These are phyloP conservation scores for Lampris megalopsis DNA, from an alignment of 2,113 vertebrate species.

Conservation along the genomic window DNA sequence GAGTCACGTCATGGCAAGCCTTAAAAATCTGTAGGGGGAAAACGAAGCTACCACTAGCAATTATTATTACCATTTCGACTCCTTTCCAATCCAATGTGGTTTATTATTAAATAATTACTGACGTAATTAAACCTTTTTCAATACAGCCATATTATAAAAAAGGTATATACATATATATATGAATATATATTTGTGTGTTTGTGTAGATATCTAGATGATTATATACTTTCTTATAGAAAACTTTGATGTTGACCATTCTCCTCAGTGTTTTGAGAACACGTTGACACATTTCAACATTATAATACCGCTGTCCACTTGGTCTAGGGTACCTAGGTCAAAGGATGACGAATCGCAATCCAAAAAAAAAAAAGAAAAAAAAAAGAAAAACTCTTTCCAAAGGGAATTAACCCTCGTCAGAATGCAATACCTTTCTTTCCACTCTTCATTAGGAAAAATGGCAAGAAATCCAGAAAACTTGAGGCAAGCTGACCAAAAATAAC, in stretches of 20 bases:
- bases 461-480: conserved; percentile 67
- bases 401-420: conserved; percentile 73
- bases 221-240: conserved; percentile 89
- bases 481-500: conserved; percentile 81
- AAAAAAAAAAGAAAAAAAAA: conserved; percentile 20
- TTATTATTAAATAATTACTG: conserved; percentile 81
- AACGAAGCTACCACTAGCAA: conserved; percentile 74
- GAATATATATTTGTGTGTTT: conserved; percentile 86
- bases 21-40: conserved; percentile 77
- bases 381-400: conserved; percentile 73
- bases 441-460: conserved; percentile 73
- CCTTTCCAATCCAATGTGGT: conserved; percentile 83
- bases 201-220: conserved; percentile 86
- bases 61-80: conserved; percentile 78
- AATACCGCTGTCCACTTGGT: conserved; percentile 67
- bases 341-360: conserved; percentile 70
- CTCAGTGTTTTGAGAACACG: conserved; percentile 82
- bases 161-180: conserved; percentile 83
- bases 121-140: conserved; percentile 84
- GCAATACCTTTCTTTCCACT: conserved; percentile 80
- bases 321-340: conserved; percentile 59
- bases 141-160: conserved; percentile 86
- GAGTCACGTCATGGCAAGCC: conserved; percentile 78
- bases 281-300: conserved; percentile 77
- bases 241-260: conserved; percentile 85